Conservation (phyloP, 2,113 vertebrate genomes). For the Coracopsis vasa region DNA sequence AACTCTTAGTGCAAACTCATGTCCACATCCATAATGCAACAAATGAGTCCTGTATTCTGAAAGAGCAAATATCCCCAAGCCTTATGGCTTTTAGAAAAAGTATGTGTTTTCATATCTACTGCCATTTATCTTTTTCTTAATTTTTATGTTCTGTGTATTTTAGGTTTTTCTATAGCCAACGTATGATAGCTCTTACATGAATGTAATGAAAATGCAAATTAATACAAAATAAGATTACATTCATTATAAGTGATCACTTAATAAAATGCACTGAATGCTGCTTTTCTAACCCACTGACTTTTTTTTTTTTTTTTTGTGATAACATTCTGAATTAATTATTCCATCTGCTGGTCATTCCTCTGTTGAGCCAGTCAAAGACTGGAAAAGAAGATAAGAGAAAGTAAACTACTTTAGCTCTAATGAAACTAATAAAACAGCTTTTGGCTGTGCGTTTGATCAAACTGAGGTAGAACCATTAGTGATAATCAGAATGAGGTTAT, state of each 20-base stretch:
- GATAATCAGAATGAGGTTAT: neutral
- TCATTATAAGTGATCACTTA: slow-evolving; percentile 3
- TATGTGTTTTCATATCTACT: neutral
- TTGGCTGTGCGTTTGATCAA: neutral
- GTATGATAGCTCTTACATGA: neutral
- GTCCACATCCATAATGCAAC: neutral
- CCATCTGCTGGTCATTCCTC: neutral
- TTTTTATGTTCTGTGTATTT: neutral
- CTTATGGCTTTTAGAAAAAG: neutral
- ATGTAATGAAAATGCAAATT: neutral
- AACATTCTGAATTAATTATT: neutral
- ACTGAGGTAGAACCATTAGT: neutral
- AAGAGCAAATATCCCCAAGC: neutral
- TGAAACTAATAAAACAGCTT: slow-evolving; percentile 28
- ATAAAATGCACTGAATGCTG: neutral
- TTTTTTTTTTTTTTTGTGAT: neutral
- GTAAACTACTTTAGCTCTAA: neutral
- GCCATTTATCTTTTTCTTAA: neutral
- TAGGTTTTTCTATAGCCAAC: neutral
- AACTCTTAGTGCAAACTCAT: neutral
- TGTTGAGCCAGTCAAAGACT: neutral
- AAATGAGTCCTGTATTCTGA: neutral
- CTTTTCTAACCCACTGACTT: neutral
- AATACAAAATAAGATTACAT: neutral
- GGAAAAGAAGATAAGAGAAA: neutral